These are phyloP conservation scores for Oscheius sp. DNA, from an alignment of 1,140 invertebrate species.

Conservation along the genomic window DNA sequence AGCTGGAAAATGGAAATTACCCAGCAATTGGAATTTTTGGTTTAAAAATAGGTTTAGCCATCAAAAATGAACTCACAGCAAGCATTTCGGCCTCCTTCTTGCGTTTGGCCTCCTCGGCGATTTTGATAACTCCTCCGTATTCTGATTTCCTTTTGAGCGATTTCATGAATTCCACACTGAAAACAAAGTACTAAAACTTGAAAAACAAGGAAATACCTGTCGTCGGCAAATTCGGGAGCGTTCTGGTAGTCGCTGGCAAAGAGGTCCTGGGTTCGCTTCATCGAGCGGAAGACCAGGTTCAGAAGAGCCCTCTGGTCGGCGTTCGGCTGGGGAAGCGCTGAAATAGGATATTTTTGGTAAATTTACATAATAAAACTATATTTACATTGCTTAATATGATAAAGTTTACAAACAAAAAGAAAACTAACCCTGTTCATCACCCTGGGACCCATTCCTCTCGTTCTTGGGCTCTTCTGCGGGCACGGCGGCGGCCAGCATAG, in stretches of 20 bases:
- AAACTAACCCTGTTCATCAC: too few relatives aligned
- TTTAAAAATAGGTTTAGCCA: not conserved
- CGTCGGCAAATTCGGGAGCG: constrained; percentile 78
- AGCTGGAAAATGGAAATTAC: too few relatives aligned
- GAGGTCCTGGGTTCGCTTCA: constrained; percentile 96
- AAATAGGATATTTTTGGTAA: not conserved
- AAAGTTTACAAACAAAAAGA: too few relatives aligned
- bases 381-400: too few relatives aligned
- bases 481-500: too few relatives aligned
- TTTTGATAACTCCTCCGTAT: constrained; percentile 80
- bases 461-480: too few relatives aligned
- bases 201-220: constrained; percentile 64
- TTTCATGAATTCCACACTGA: constrained; percentile 73
- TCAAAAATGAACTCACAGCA: constrained; percentile 31
- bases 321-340: constrained; percentile 9
- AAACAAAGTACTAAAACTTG: constrained; percentile 55
- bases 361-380: too few relatives aligned
- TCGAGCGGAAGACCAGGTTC: constrained; percentile 82
- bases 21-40: too few relatives aligned
- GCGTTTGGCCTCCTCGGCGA: constrained; percentile 68
- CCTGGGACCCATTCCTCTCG: too few relatives aligned
- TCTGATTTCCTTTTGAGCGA: constrained; percentile 78
- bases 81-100: constrained; percentile 45
- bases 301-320: constrained; percentile 35
- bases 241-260: constrained; percentile 85